Evolutionary conservation across 2,797 vertebrate genomes (phyloP).

Genomic region (Dryobates pubescens): DNA sequence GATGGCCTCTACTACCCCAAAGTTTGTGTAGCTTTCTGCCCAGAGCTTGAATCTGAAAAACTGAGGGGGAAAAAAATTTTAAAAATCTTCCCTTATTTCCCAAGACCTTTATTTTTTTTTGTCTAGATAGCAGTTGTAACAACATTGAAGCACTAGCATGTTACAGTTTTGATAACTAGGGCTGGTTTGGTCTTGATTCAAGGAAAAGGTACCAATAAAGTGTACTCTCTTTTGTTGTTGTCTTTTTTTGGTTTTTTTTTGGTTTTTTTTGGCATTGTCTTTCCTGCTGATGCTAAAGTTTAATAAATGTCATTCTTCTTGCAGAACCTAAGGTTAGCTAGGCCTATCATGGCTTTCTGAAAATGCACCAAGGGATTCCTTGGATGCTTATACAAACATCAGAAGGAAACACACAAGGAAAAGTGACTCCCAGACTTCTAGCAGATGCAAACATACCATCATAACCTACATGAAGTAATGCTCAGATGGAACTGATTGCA

Average conservation of each 20-base stretch:
- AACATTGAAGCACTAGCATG: no score
- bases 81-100: not conserved
- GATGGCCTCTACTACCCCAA: rapidly evolving
- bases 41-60: not conserved
- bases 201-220: not conserved
- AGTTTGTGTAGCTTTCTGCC: not conserved
- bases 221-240: not conserved
- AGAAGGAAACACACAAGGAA: not conserved
- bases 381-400: not conserved
- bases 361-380: not conserved
- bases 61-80: rapidly evolving
- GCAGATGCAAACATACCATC: not conserved
- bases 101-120: not conserved
- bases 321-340: not conserved
- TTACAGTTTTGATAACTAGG: not conserved
- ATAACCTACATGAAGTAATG: not conserved
- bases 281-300: not conserved
- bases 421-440: not conserved
- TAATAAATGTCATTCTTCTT: not conserved
- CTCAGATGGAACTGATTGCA: not conserved
- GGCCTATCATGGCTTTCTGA: not conserved
- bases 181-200: not conserved
- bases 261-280: not conserved
- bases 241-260: not conserved
- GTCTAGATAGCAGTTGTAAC: not conserved